A percentile compares a stretch with the other conserved stretches of the same genome.
Evolutionary conservation across 1,140 invertebrate genomes (phyloP).

Genomic region (Argopecten irradians): DNA sequence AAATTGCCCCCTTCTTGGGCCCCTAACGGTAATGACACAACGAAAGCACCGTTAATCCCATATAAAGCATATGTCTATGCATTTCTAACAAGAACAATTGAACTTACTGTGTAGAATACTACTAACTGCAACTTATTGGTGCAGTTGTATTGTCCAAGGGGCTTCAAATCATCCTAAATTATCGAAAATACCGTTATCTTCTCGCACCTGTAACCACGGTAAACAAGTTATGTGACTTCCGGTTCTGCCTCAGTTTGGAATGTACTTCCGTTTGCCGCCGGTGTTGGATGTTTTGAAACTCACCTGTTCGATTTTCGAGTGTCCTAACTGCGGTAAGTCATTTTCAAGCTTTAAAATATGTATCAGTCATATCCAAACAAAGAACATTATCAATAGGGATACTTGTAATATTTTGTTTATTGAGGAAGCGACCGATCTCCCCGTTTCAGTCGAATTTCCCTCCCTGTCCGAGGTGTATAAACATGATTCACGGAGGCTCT

Average conservation of each 20-base stretch:
- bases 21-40: neutral
- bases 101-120: neutral
- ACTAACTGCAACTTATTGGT: neutral
- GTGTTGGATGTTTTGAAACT: conserved; percentile 19
- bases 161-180: neutral
- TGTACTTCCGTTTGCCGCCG: conserved; percentile 28
- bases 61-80: neutral
- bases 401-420: neutral
- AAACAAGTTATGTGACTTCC: conserved; percentile 22
- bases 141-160: neutral
- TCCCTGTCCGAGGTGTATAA: neutral
- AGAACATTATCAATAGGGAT: neutral
- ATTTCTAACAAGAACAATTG: neutral
- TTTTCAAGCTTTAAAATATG: neutral
- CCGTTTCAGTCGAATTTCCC: conserved; percentile 9
- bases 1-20: neutral
- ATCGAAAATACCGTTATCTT: neutral
- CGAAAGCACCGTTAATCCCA: neutral
- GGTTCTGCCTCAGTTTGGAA: conserved; percentile 24
- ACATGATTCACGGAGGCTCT: neutral
- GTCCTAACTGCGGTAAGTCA: neutral
- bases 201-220: conserved; percentile 31
- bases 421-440: neutral
- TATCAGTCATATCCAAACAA: neutral
- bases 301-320: neutral